A percentile compares a stretch with the other conserved stretches of the same genome.
These are phyloP conservation scores for Poicephalus gulielmi DNA, from an alignment of 2,113 vertebrate species.

Conservation along the genomic window DNA sequence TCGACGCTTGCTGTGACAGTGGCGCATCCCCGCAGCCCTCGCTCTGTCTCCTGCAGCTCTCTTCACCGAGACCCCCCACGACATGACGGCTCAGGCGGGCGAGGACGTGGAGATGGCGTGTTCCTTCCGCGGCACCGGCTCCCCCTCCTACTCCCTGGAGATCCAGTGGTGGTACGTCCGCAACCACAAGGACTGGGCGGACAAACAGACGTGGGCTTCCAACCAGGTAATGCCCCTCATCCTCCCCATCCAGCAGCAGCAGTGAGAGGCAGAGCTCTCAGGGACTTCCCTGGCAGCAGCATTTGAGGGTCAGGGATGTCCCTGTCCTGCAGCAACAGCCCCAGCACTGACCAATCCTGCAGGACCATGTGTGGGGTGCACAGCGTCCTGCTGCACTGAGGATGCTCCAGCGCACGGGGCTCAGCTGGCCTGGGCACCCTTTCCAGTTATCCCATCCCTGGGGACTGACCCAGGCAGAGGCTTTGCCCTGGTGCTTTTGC, in stretches of 20 bases:
- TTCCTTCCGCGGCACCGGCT: slow-evolving; percentile 91
- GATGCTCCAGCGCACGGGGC: rapidly evolving
- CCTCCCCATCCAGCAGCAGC: not conserved
- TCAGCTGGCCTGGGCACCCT: not conserved
- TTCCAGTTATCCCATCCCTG: not conserved
- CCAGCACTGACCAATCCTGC: rapidly evolving
- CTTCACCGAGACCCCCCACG: slow-evolving; percentile 92
- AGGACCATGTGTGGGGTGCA: not conserved
- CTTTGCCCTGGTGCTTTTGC: not conserved
- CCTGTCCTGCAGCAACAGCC: rapidly evolving
- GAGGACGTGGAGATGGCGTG: slow-evolving; percentile 97
- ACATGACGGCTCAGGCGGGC: slow-evolving; percentile 84
- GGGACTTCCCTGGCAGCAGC: not conserved
- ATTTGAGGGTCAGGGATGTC: not conserved
- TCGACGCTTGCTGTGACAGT: rapidly evolving
- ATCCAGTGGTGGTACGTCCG: slow-evolving; percentile 99
- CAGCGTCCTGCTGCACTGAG: rapidly evolving
- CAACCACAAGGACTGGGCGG: slow-evolving; percentile 80
- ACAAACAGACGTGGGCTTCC: slow-evolving; percentile 80
- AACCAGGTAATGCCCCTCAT: slow-evolving; percentile 76
- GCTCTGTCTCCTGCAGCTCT: slow-evolving; percentile 77
- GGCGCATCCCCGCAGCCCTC: not conserved
- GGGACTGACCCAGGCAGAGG: not conserved
- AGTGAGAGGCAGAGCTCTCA: not conserved
- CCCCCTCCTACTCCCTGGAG: slow-evolving; percentile 92